Base-by-base conservation (phyloP, 2,797 vertebrate species). In the Coranthus polyacanthus region DNA sequence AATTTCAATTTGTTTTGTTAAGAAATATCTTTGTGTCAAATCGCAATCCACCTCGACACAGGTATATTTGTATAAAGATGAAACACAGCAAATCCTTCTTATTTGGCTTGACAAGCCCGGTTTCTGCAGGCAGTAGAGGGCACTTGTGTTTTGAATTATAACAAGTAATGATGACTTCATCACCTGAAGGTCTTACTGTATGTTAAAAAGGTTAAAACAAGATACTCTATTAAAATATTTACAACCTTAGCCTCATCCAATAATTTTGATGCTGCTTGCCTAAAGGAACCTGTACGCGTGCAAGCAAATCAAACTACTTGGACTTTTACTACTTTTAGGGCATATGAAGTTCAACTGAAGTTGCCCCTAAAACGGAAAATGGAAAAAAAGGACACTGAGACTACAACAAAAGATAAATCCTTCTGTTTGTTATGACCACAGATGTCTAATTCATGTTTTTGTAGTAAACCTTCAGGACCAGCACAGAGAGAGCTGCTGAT, bases 11-110 rank as follows among this genome's bases (percentile, higher is more conserved):
- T n/a, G n/a, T n/a, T n/a, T n/a, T n/a, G n/a, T n/a, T n/a, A n/a
- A n/a, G n/a, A n/a, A n/a, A n/a, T n/a, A n/a, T n/a, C n/a, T n/a
- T 66, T 72, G 20, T 10, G 12, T 42, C 12, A 21, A 32, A 46
- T 67, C 46, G 18, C 55, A 67, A 73, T 64, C 34, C 65, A 50
- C 16, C n/a, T 36, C 51, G 58, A 64, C 37, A 45, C 36, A 29
- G 24, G 34, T 49, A 34, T 37, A 60, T 47, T 52, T 60, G 50
- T 24, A 9, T 34, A 7, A 7, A 34, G 21, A 45, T 58, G 37
- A 45, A 45, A 52, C 26, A 43, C 41, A 70, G 39, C 18, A 50
- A 18, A 37, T 11, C 42, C 24, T 12, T 50, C n/a, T 34, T 3
- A 44, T 18, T 36, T 41, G 26, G 37, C 39, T 50, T 51, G 24